A percentile compares a stretch with the other conserved stretches of the same genome.
phyloP scores from a whole-genome alignment of 2,888 invertebrate genomes.

The Ashinkailepas kermadecensis region DNA sequence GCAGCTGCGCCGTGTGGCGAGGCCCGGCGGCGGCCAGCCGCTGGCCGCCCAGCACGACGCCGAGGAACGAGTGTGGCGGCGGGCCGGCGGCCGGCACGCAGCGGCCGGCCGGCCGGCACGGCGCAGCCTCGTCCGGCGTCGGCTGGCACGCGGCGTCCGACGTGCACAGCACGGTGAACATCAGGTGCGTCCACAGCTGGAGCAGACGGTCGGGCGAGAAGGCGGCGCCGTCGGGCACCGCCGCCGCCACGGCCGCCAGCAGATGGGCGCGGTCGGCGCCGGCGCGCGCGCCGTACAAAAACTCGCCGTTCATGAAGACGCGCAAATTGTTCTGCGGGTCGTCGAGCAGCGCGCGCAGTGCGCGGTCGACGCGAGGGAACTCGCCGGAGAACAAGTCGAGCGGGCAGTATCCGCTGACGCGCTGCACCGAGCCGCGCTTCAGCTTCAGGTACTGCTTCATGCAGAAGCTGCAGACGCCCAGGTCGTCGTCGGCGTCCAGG shows the following conservation, averaged over 20 bases:
- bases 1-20: background rate
- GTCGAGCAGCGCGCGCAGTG: constrained; percentile 32
- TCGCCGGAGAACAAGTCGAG: constrained; percentile 45
- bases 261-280: background rate
- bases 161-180: constrained; percentile 2
- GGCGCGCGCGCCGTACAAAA: constrained; percentile 28
- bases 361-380: constrained; percentile 30
- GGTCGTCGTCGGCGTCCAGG: constrained; percentile 32
- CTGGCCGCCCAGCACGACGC: background rate
- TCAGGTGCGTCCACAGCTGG: background rate
- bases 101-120: background rate
- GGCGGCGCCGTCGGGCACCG: background rate
- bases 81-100: background rate
- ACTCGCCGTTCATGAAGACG: constrained; percentile 33
- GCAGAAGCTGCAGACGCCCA: constrained; percentile 23
- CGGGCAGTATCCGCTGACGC: constrained; percentile 46
- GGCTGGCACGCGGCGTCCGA: background rate
- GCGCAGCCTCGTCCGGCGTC: background rate
- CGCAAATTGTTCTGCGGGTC: constrained; percentile 35
- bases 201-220: background rate
- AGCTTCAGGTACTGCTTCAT: constrained; percentile 39
- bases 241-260: background rate
- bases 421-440: constrained; percentile 40
- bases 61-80: background rate
- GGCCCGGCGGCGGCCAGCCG: constrained; percentile 10